Evolutionary conservation across 2,797 vertebrate species (phyloP).

Genomic region (Myotis pilosus): DNA sequence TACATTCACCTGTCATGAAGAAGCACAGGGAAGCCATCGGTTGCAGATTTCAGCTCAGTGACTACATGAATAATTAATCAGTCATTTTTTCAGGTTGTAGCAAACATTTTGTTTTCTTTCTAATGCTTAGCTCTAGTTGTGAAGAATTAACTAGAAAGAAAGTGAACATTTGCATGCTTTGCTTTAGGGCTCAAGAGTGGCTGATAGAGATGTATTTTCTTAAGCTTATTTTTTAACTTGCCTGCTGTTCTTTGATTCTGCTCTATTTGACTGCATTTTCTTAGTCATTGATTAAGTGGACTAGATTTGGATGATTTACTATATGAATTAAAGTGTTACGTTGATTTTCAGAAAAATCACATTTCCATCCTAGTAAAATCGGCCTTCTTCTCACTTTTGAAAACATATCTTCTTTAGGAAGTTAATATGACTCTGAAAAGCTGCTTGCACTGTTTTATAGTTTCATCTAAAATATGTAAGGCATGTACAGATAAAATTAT

Average conservation of each 20-base stretch:
- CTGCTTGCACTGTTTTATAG: background rate
- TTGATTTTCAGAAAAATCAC: conserved; percentile 45
- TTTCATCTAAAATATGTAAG: conserved; percentile 11
- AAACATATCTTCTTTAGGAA: conserved; percentile 2
- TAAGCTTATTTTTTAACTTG: conserved; percentile 52
- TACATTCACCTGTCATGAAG: conserved; percentile 11
- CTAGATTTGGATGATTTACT: background rate
- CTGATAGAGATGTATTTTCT: background rate
- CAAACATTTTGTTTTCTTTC: conserved; percentile 32
- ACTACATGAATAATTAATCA: conserved; percentile 65
- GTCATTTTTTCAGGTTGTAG: conserved; percentile 53
- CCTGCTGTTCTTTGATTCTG: conserved; percentile 20
- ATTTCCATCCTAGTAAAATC: background rate
- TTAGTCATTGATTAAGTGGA: background rate
- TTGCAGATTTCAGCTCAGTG: conserved; percentile 57
- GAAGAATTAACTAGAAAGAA: conserved; percentile 59
- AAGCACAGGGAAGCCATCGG: conserved; percentile 53
- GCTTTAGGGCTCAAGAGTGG: conserved; percentile 43
- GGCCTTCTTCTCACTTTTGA: background rate
- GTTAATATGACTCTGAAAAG: background rate
- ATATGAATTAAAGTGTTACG: background rate
- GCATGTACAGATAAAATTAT: background rate
- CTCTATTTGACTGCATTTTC: conserved; percentile 15
- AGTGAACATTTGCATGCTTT: background rate
- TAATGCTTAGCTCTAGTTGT: conserved; percentile 26